Conservation (phyloP, 2,888 invertebrate species). For the Dryobota labecula region DNA sequence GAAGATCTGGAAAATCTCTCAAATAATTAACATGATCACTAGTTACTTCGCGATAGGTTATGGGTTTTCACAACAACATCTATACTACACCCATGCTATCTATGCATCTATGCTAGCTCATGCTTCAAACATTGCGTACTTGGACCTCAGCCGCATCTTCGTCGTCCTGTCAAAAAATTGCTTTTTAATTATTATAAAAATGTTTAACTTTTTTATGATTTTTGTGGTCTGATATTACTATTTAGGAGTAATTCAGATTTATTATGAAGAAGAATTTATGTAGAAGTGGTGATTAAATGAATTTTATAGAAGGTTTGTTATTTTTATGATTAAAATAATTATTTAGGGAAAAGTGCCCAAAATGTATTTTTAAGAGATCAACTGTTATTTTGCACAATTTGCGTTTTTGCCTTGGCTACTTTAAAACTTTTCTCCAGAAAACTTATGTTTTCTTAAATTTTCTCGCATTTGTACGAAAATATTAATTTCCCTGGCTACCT, state of each 20-base stretch:
- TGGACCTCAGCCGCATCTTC: slow-evolving; percentile 64
- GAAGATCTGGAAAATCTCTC: slow-evolving; percentile 15
- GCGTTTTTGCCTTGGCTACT: not conserved
- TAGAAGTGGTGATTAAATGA: not conserved
- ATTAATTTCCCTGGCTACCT: too few species aligned
- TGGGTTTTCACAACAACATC: slow-evolving; percentile 52
- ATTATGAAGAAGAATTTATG: not conserved
- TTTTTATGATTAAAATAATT: not conserved
- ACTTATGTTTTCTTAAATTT: not conserved
- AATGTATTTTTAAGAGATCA: not conserved
- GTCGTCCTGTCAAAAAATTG: slow-evolving; percentile 70
- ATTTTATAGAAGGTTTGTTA: not conserved
- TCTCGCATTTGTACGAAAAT: not conserved
- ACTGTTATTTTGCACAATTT: not conserved
- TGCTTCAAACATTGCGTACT: slow-evolving; percentile 72
- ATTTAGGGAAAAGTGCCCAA: not conserved
- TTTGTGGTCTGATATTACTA: slow-evolving; percentile 40
- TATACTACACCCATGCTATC: slow-evolving; percentile 59
- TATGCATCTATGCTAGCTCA: slow-evolving; percentile 64
- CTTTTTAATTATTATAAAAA: slow-evolving; percentile 33
- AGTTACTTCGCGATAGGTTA: slow-evolving; percentile 36
- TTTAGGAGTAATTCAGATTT: slow-evolving; percentile 46
- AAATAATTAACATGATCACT: slow-evolving; percentile 47
- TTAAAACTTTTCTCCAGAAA: not conserved
- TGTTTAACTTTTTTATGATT: not conserved